A percentile compares a stretch with the other conserved stretches of the same genome.
phyloP scores from a whole-genome alignment of 1,140 invertebrate genomes.

The Cepaea nemoralis region DNA sequence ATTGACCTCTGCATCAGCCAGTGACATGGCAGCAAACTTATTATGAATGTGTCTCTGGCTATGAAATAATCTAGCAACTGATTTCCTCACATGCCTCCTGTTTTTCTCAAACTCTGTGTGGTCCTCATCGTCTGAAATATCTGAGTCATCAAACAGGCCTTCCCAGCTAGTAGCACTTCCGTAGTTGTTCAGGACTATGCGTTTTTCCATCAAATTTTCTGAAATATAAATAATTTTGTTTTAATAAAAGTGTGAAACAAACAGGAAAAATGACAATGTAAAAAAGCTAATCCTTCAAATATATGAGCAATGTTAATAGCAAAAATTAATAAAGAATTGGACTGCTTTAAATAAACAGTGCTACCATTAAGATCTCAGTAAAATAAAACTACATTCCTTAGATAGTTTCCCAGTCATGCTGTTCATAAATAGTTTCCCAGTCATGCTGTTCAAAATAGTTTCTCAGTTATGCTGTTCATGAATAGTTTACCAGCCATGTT shows the following conservation, averaged over 20 bases:
- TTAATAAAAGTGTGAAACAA: not conserved
- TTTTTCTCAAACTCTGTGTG: not conserved
- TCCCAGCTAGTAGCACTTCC: constrained; percentile 32
- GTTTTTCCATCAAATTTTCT: constrained; percentile 27
- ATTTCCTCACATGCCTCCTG: not conserved
- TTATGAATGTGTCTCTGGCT: constrained; percentile 30
- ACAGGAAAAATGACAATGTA: too few relatives aligned
- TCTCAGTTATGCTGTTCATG: too few relatives aligned
- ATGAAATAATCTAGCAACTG: not conserved
- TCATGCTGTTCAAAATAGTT: too few relatives aligned
- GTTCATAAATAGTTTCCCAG: too few relatives aligned
- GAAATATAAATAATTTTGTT: constrained; percentile 14
- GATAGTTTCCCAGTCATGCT: too few relatives aligned
- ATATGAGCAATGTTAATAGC: too few relatives aligned
- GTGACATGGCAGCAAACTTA: constrained; percentile 39
- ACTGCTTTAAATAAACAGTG: too few relatives aligned
- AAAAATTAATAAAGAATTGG: too few relatives aligned
- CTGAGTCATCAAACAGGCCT: constrained; percentile 37
- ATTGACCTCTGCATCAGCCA: constrained; percentile 27
- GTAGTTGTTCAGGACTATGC: constrained; percentile 12
- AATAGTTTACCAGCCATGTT: too few relatives aligned
- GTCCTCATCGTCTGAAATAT: constrained; percentile 30
- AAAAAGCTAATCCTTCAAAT: too few relatives aligned
- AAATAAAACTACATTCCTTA: too few relatives aligned
- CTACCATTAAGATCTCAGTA: too few relatives aligned